Evolutionary conservation across 2,797 vertebrate species (phyloP).

Genomic region (Sebastes reedi): DNA sequence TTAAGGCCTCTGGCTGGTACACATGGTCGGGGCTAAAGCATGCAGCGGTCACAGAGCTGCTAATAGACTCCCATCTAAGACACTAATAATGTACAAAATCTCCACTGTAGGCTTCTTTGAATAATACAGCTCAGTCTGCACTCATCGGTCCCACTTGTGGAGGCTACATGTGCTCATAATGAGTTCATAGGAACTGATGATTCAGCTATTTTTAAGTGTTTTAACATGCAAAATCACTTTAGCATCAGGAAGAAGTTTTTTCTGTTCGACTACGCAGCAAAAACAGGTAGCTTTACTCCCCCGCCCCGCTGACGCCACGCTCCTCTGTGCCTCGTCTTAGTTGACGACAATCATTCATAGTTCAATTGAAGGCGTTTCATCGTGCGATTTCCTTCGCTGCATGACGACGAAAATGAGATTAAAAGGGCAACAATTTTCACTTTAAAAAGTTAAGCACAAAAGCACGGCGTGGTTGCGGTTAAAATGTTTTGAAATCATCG

Average conservation of each 20-base stretch:
- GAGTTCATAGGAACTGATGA: neutral
- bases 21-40: conserved; percentile 1
- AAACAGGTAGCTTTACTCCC: conserved; percentile 12
- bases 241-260: neutral
- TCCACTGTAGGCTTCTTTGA: neutral
- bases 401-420: neutral
- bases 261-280: conserved; percentile 7
- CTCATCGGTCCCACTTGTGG: neutral
- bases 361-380: conserved; percentile 25
- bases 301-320: neutral
- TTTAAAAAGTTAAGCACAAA: conserved; percentile 30
- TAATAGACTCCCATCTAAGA: neutral
- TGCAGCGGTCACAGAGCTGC: neutral
- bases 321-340: neutral
- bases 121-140: neutral
- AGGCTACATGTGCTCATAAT: neutral
- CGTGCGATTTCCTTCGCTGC: conserved; percentile 10
- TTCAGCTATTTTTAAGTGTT: conserved; percentile 8
- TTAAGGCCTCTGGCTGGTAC: conserved; percentile 15
- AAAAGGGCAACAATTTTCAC: conserved; percentile 18
- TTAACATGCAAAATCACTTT: conserved; percentile 26
- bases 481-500: conserved; percentile 73
- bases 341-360: conserved; percentile 9
- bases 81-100: neutral
- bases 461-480: conserved; percentile 57